A percentile compares a stretch with the other conserved stretches of the same genome.
phyloP scores from a whole-genome alignment of 2,113 vertebrate species.

The Riparia riparia region DNA sequence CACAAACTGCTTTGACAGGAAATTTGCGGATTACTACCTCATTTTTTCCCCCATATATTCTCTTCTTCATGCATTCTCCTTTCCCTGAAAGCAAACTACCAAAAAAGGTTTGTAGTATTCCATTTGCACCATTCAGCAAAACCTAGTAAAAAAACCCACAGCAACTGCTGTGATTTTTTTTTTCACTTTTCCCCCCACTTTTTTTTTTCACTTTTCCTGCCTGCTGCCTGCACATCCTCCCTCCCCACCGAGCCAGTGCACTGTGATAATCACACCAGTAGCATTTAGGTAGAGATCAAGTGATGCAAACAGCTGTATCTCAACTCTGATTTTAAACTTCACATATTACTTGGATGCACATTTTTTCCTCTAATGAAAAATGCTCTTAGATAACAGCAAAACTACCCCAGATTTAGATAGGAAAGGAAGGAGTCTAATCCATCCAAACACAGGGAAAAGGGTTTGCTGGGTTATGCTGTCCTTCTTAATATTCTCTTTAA shows the following conservation, averaged over 20 bases:
- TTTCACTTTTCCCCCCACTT: constrained; percentile 40
- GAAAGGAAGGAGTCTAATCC: background rate
- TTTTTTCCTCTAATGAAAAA: constrained; percentile 66
- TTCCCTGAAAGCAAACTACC: background rate
- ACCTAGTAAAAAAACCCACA: constrained; percentile 1
- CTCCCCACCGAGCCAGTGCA: constrained; percentile 32
- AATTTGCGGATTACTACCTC: background rate
- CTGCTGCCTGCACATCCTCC: constrained; percentile 36
- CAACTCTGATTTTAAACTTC: constrained; percentile 69
- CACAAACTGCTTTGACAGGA: background rate
- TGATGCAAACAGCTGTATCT: constrained; percentile 36
- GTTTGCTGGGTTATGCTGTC: background rate
- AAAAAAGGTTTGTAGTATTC: background rate
- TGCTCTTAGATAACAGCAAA: constrained; percentile 24
- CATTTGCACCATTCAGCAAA: constrained; percentile 38
- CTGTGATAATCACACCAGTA: constrained; percentile 46
- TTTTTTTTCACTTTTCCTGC: constrained; percentile 52
- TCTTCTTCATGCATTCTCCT: background rate
- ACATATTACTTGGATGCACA: constrained; percentile 41
- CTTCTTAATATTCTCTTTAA: background rate
- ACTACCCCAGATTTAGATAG: constrained; percentile 13
- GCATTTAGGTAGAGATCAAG: constrained; percentile 70
- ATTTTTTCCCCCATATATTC: background rate
- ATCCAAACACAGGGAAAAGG: background rate
- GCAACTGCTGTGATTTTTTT: constrained; percentile 60